Conservation (phyloP, 2,113 vertebrate species). For the Scomber scombrus region DNA sequence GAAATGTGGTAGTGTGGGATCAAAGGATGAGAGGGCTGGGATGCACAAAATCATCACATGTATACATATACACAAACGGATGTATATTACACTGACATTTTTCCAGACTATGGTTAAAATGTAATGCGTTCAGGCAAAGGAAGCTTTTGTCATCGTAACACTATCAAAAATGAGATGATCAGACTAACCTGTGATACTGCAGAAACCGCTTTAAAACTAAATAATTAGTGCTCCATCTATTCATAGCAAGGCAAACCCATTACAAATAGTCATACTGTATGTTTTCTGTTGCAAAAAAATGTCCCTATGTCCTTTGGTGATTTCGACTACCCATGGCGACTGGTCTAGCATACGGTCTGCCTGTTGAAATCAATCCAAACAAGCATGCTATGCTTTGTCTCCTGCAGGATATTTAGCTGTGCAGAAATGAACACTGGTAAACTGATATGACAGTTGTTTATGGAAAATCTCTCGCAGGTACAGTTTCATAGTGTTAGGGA, state of each 20-base stretch:
- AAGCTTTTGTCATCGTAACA: neutral
- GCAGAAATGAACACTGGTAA: slow-evolving; percentile 42
- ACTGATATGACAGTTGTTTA: slow-evolving; percentile 60
- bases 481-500: slow-evolving; percentile 50
- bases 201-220: slow-evolving; percentile 4
- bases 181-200: neutral
- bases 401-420: slow-evolving; percentile 50
- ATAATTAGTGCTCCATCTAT: neutral
- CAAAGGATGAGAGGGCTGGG: slow-evolving; percentile 3
- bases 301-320: neutral
- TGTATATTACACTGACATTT: too few relatives aligned
- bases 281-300: neutral
- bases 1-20: slow-evolving; percentile 10
- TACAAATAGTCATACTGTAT: slow-evolving; percentile 4
- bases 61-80: neutral
- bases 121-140: too few relatives aligned
- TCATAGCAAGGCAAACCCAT: slow-evolving; percentile 3
- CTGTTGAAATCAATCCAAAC: slow-evolving; percentile 51
- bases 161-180: neutral
- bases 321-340: slow-evolving; percentile 17
- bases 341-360: slow-evolving; percentile 2
- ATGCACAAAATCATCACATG: neutral
- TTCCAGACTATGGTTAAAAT: too few relatives aligned
- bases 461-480: slow-evolving; percentile 52
- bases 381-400: slow-evolving; percentile 31